phyloP scores from a whole-genome alignment of 2,113 vertebrate species.

The Arenaria interpres region DNA sequence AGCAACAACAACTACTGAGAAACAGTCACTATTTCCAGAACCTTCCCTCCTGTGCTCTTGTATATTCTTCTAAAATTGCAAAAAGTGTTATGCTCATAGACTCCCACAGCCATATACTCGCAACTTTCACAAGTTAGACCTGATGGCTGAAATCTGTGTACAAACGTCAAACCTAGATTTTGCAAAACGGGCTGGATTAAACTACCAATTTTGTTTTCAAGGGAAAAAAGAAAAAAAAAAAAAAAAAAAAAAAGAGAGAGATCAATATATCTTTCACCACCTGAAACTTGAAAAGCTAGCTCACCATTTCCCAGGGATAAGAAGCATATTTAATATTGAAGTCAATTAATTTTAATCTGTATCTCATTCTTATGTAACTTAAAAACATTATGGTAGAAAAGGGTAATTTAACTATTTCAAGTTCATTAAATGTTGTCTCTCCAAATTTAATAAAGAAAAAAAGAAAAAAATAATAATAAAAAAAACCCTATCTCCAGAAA shows the following conservation, averaged over 20 bases:
- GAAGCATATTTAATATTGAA: neutral
- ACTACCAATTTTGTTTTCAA: neutral
- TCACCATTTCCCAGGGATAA: neutral
- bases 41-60: neutral
- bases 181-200: neutral
- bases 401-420: neutral
- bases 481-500: neutral
- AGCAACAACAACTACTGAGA: neutral
- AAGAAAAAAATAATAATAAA: no score
- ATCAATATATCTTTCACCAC: neutral
- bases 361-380: neutral
- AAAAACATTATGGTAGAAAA: neutral
- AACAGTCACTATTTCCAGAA: neutral
- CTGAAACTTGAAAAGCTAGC: neutral
- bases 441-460: neutral
- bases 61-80: neutral
- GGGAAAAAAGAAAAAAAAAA: rapidly evolving
- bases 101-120: neutral
- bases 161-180: neutral
- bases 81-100: no score
- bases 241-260: neutral
- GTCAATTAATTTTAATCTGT: neutral
- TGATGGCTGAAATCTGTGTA: neutral
- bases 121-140: neutral
- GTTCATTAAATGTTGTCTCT: neutral